Percentiles rank a stretch among this genome's conserved stretches.
Evolutionary conservation across 2,888 invertebrate genomes (phyloP).

Genomic region (Lagria hirta): DNA sequence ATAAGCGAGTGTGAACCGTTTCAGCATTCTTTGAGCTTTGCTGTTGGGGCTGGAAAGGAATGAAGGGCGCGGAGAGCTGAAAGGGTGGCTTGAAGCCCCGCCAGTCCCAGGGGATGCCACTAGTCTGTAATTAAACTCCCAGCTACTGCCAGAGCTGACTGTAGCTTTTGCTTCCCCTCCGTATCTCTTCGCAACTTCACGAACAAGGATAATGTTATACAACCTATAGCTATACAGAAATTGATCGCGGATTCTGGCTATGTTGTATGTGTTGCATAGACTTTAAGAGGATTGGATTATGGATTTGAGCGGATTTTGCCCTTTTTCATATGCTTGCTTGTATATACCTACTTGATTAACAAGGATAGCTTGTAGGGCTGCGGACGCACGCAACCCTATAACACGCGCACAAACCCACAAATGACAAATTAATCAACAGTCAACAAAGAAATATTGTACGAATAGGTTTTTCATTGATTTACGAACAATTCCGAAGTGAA

Average conservation of each 20-base stretch:
- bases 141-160: conserved; percentile 41
- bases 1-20: conserved; percentile 32
- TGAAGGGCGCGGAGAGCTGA: conserved; percentile 30
- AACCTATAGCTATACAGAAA: conserved; percentile 49
- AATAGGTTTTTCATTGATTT: no score
- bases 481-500: no score
- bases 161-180: conserved; percentile 42
- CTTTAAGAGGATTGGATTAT: conserved; percentile 40
- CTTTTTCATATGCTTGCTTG: conserved; percentile 36
- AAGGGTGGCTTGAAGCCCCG: conserved; percentile 47
- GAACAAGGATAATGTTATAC: conserved; percentile 49
- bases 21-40: conserved; percentile 40
- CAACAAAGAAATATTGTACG: no score
- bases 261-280: conserved; percentile 37
- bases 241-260: conserved; percentile 45
- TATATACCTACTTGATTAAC: conserved; percentile 38
- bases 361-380: conserved; percentile 34
- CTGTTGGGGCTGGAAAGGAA: conserved; percentile 34
- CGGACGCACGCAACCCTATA: conserved; percentile 7
- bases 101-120: conserved; percentile 51
- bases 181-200: conserved; percentile 42
- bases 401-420: conserved; percentile 9
- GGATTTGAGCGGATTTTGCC: conserved; percentile 41
- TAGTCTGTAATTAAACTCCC: conserved; percentile 55
- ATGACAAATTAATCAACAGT: no score